Evolutionary conservation across 2,888 invertebrate species (phyloP).

Genomic region (Pyrgus malvae): DNA sequence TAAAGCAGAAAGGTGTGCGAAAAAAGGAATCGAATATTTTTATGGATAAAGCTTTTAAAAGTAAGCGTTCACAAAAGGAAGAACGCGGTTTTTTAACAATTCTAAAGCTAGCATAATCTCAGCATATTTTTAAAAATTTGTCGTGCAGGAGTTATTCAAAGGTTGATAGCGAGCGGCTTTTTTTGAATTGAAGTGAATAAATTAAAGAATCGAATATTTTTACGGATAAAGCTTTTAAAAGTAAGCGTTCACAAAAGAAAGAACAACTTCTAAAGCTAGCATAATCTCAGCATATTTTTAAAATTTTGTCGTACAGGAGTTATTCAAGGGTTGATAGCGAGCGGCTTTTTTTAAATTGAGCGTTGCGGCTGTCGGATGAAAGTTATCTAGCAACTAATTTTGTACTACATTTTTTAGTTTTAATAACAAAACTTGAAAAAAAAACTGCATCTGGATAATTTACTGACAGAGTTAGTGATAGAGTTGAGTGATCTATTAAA

Average conservation of each 20-base stretch:
- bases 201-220: background rate
- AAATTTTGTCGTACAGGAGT: slow-evolving; percentile 6
- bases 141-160: slow-evolving; percentile 3
- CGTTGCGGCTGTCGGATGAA: slow-evolving; percentile 7
- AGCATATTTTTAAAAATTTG: slow-evolving; percentile 18
- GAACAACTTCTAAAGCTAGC: background rate
- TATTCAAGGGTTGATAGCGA: slow-evolving; percentile 5
- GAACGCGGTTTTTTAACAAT: background rate
- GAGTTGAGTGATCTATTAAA: too few species aligned
- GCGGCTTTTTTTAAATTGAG: slow-evolving; percentile 17
- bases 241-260: background rate
- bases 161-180: slow-evolving; percentile 1
- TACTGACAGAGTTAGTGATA: too few species aligned
- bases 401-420: slow-evolving; percentile 9
- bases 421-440: slow-evolving; percentile 7
- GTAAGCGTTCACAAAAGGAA: background rate
- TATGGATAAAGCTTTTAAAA: background rate
- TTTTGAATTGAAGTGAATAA: slow-evolving; percentile 22
- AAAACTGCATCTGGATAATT: too few species aligned
- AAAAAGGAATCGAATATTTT: background rate
- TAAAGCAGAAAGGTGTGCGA: too few species aligned
- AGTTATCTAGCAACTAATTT: slow-evolving; percentile 9
- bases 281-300: slow-evolving; percentile 17
- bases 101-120: slow-evolving; percentile 3
- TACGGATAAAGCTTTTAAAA: background rate